These are phyloP conservation scores for Apodemia mormo DNA, from an alignment of 2,888 invertebrate species.

Conservation along the genomic window DNA sequence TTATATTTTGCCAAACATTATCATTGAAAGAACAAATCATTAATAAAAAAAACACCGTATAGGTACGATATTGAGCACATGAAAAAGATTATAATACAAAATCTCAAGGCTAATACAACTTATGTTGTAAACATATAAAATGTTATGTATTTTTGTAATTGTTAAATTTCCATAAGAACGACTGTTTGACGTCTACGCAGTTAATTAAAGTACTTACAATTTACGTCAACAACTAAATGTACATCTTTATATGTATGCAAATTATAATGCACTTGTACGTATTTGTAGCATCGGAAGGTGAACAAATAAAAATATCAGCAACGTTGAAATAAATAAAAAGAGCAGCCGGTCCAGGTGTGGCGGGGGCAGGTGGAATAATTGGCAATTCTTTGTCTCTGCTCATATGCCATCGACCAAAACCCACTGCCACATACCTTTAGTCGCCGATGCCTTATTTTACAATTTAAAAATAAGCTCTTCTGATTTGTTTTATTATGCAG, in stretches of 20 bases:
- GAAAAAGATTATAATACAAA: not conserved
- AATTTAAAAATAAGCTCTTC: constrained; percentile 20
- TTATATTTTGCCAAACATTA: no score
- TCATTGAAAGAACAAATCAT: no score
- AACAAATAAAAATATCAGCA: constrained; percentile 79
- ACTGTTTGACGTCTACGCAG: constrained; percentile 1
- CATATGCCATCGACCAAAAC: constrained; percentile 60
- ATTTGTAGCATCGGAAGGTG: constrained; percentile 61
- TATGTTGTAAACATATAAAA: not conserved
- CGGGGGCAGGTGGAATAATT: constrained; percentile 80
- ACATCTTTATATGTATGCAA: constrained; percentile 27
- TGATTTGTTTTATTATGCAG: constrained; percentile 23
- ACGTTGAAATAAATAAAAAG: constrained; percentile 79
- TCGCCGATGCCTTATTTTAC: constrained; percentile 59
- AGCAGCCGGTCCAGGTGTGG: constrained; percentile 76
- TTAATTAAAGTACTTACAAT: constrained; percentile 8
- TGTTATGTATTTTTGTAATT: constrained; percentile 11
- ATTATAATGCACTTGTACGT: constrained; percentile 45
- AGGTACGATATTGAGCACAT: no score
- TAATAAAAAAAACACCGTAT: no score
- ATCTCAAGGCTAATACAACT: not conserved
- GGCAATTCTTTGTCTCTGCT: constrained; percentile 79
- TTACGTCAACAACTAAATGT: not conserved
- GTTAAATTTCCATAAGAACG: constrained; percentile 7
- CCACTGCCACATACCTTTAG: constrained; percentile 59